Conservation (phyloP, 2,888 invertebrate genomes). For the Drosophila quinaria region DNA sequence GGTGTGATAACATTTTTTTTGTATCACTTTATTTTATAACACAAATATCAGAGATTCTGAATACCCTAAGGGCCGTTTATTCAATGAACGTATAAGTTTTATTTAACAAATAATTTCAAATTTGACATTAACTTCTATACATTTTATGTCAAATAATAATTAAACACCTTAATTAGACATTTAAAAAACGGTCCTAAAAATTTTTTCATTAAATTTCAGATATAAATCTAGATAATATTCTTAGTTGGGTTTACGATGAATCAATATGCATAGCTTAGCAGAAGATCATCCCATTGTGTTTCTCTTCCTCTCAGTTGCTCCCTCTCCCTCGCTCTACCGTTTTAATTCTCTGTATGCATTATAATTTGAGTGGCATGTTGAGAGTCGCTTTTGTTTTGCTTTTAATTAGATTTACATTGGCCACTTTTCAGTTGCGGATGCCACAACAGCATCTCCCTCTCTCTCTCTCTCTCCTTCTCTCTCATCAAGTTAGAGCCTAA, state of each 20-base stretch:
- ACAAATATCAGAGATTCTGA: too few species aligned
- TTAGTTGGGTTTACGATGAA: background rate
- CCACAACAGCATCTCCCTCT: slow-evolving; percentile 28
- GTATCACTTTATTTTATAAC: too few species aligned
- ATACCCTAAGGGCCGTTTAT: too few species aligned
- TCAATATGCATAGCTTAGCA: slow-evolving; percentile 28
- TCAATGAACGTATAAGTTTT: too few species aligned
- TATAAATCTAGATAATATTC: too few species aligned
- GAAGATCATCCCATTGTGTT: slow-evolving; percentile 6
- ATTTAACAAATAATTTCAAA: too few species aligned
- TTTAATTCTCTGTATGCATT: slow-evolving; percentile 63
- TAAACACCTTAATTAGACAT: too few species aligned
- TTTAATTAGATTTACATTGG: slow-evolving; percentile 82
- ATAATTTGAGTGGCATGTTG: slow-evolving; percentile 81
- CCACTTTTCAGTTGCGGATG: slow-evolving; percentile 78
- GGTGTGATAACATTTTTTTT: too few species aligned
- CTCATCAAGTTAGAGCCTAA: slow-evolving; percentile 62
- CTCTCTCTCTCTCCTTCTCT: background rate
- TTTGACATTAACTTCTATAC: too few species aligned
- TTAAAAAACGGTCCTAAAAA: too few species aligned
- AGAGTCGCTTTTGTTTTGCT: slow-evolving; percentile 82
- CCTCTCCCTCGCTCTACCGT: background rate
- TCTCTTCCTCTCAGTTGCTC: background rate
- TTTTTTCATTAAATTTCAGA: too few species aligned
- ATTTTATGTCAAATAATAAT: too few species aligned